Evolutionary conservation across 92 coral and sea anemone genomes (phyloP), one percentile per base, ranked within the genome.

Genomic region (Bergia sp.): DNA sequence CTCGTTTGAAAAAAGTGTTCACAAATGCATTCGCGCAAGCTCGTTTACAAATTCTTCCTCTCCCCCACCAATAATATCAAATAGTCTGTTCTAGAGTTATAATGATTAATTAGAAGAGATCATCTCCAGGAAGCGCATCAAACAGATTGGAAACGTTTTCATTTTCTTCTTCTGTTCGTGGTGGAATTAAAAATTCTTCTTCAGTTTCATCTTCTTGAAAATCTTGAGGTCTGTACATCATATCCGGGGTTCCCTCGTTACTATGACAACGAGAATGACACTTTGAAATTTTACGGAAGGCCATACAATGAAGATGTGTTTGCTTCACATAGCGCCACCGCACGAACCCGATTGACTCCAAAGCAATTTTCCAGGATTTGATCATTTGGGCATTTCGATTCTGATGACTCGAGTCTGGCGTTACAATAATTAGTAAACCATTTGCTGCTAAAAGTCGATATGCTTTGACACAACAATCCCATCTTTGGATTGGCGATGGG

Each of bases 371-470:
- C 99, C 99, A 97, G 4, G 99, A 97, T 76, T 97, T 97, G 81
- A 97, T 87, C 99, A 97, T 97, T 39, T 89, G 90, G 8, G 90
- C 90, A 89, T 97, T 97, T 74, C 96, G 92, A 79, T 97, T 97
- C 82, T 97, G 99, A 86, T 97, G 99, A 57, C 98, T 94, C 2
- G 99, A 97, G 81, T 97, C 99, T 10, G 99, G 99, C 61, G 99
- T 95, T 13, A 97, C 89, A 41, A 97, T 92, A n/a, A 97, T 75
- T 5, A 97, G 79, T 37, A 97, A 88, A 0, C 99, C 99, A 77
- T 95, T 95, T 5, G 90, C 90, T 65, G 90, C 90, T 20, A 97
- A 89, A 7, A 97, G 93, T 86, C 80, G 82, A 49, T 97, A 96
- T 0, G 98, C 99, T 78, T 95, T 95, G 37, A 76, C 12, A 53